Evolutionary conservation across 2,888 invertebrate species (phyloP), one percentile per base, ranked within the genome.

Genomic region (Limnephilus auricula): DNA sequence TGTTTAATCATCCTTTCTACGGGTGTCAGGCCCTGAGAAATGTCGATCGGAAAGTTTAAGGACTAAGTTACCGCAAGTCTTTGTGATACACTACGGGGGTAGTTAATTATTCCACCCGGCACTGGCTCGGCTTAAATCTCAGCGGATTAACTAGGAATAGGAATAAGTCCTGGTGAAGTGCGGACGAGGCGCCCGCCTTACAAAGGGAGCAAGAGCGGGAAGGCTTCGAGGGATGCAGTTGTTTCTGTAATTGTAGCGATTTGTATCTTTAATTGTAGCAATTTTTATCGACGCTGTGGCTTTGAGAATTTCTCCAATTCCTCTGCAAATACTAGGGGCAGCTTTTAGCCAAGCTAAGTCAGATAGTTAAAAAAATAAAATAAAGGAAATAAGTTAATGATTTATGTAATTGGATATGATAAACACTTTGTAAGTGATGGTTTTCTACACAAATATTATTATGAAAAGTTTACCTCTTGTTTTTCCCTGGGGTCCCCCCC

Each of bases 401-500:
- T 40, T 40, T 40, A 40, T 40, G 2, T 13, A 0, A 40, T 40
- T 40, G 12, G 12, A 40, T 40, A 13, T 13, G 40, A 9, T 9
- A 13, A 45, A 45, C 34, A 4, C 45, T 45, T 13, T 3, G 15
- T 13, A 40, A 40, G 40, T 12, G 40, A 40, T 40, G 1, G 40
- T 12, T 40, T 40, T 40, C 40, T 12, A 40, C 40, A 15, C 34
- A 45, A 45, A 45, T 40, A 40, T 45, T 15, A 45, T 45, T 45
- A 45, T 45, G 2, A 40, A 45, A 25, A 65, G 9, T n/a, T 94
- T 94, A 97, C 98, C 97, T 97, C 97, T 98, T 90, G 97, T 97
- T 95, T 98, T 98, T 90, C 97, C 97, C 94, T 97, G 97, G 89
- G 96, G 96, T 32, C 97, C 97, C 93, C 97, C 97, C 94, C 98